Percentiles rank a stretch among this genome's conserved stretches.
Evolutionary conservation across 1,140 invertebrate genomes (phyloP).

Genomic region (Bombus consobrinus): DNA sequence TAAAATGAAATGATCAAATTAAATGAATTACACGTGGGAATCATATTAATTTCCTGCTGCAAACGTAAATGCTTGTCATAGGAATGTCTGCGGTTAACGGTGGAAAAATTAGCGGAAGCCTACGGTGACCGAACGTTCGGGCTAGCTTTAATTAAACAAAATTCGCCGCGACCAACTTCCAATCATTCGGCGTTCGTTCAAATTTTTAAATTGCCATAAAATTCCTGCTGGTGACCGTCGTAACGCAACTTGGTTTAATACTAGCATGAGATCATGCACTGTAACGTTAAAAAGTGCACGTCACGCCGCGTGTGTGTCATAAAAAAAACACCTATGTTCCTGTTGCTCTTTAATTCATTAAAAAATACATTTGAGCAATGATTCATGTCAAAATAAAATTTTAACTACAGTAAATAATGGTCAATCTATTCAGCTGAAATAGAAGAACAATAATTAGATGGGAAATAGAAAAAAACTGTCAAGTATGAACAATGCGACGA

Average conservation of each 20-base stretch:
- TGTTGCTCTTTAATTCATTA: background rate
- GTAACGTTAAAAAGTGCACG: background rate
- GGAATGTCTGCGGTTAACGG: too few species aligned
- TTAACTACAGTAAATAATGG: background rate
- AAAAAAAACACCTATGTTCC: background rate
- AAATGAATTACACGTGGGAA: background rate
- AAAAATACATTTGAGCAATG: background rate
- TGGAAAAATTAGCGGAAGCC: conserved; percentile 16
- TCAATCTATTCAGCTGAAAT: background rate
- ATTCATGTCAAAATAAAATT: background rate
- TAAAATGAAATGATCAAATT: too few species aligned
- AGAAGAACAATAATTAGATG: background rate
- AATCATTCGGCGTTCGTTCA: background rate
- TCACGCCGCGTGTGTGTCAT: background rate
- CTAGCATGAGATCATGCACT: too few species aligned
- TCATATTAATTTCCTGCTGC: background rate
- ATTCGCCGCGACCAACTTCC: background rate
- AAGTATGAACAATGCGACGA: background rate
- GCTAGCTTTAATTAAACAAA: conserved; percentile 35
- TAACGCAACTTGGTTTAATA: background rate
- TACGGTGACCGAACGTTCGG: background rate
- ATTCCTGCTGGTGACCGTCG: background rate
- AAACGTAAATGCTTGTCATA: too few species aligned
- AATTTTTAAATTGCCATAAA: conserved; percentile 18
- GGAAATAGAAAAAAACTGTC: background rate